These are phyloP conservation scores for Aldrovandia affinis DNA, from an alignment of 2,797 vertebrate species.

Conservation along the genomic window DNA sequence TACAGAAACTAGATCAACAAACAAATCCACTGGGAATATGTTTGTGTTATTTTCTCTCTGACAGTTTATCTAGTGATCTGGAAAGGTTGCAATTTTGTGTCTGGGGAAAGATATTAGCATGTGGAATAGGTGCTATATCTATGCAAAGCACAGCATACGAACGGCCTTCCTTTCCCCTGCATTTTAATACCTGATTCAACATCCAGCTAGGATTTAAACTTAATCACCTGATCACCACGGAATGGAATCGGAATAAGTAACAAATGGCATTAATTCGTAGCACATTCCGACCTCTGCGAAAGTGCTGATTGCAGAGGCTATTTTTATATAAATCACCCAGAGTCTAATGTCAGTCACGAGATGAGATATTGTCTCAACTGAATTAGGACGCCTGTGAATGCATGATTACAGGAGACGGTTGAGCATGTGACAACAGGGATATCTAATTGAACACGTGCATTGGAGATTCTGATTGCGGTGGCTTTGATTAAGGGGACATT, in stretches of 20 bases:
- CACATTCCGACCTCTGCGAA: not conserved
- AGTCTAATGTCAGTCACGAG: not conserved
- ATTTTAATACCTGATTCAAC: too few species aligned
- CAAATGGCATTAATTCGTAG: not conserved
- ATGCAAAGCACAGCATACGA: too few species aligned
- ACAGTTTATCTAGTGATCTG: too few species aligned
- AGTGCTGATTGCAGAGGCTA: not conserved
- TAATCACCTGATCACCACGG: not conserved
- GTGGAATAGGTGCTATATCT: too few species aligned
- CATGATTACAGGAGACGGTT: not conserved
- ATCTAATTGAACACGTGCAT: not conserved
- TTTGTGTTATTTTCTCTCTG: too few species aligned
- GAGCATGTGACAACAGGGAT: not conserved
- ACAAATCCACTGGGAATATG: too few species aligned
- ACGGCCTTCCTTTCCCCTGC: too few species aligned
- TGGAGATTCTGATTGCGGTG: not conserved
- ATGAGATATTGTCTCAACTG: not conserved
- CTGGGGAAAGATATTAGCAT: too few species aligned
- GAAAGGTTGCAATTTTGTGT: too few species aligned
- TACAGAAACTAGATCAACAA: too few species aligned
- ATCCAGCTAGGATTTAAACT: too few species aligned
- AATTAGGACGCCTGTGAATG: not conserved
- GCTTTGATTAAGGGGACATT: slow-evolving; percentile 5
- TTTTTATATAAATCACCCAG: not conserved
- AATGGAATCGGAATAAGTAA: not conserved